phyloP scores from a whole-genome alignment of 2,797 vertebrate species.

The Sebastes kiyomatsui region DNA sequence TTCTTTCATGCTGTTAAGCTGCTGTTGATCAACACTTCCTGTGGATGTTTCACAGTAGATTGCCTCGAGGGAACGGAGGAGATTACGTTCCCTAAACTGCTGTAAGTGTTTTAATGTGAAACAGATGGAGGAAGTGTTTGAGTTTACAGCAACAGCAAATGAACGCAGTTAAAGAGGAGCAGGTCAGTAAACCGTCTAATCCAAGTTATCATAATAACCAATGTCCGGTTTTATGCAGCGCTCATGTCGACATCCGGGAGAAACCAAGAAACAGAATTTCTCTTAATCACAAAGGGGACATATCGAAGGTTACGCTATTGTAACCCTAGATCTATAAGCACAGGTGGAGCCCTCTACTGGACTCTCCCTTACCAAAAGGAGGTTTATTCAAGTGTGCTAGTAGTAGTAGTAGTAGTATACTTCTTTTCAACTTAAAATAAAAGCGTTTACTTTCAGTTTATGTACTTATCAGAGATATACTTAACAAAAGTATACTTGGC shows the following conservation, averaged over 20 bases:
- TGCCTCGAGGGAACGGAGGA: neutral
- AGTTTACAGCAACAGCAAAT: neutral
- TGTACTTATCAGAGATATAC: too few species aligned
- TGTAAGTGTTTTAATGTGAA: constrained; percentile 19
- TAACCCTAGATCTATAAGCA: too few species aligned
- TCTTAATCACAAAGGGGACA: neutral
- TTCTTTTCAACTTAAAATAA: too few species aligned
- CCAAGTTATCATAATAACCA: neutral
- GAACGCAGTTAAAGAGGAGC: neutral
- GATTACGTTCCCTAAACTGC: neutral
- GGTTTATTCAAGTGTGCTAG: too few species aligned
- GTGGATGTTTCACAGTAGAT: constrained; percentile 11
- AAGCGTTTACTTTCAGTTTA: too few species aligned
- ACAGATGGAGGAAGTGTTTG: constrained; percentile 26
- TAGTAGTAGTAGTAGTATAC: too few species aligned
- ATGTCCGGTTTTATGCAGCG: neutral
- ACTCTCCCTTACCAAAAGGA: too few species aligned
- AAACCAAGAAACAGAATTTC: neutral
- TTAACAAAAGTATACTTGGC: too few species aligned
- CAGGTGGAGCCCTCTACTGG: too few species aligned
- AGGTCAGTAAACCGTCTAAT: neutral
- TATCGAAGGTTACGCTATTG: too few species aligned
- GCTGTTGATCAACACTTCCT: constrained; percentile 18
- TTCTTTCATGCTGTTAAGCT: neutral
- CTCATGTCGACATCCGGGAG: neutral